phyloP scores from a whole-genome alignment of 2,888 invertebrate genomes.

The Drosophila imparisetae region DNA sequence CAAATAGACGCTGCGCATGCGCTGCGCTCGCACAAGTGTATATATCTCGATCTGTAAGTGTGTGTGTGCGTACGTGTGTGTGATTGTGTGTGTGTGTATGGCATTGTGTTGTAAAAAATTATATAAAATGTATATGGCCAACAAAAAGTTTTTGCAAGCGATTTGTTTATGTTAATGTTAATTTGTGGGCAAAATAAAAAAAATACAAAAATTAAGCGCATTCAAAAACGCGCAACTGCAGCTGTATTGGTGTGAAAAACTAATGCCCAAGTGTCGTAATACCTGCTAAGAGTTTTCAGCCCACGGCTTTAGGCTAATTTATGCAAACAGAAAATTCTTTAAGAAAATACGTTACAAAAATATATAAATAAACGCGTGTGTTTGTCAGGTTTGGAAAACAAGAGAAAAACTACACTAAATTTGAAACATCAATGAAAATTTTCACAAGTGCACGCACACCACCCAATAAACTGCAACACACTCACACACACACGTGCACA shows the following conservation, averaged over 20 bases:
- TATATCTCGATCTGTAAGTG: slow-evolving; percentile 26
- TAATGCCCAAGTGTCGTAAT: slow-evolving; percentile 49
- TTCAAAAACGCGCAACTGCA: slow-evolving; percentile 31
- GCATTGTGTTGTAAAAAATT: slow-evolving; percentile 61
- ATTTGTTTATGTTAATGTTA: slow-evolving; percentile 31
- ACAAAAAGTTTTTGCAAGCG: slow-evolving; percentile 25
- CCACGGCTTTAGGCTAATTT: neutral
- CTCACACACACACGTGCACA: slow-evolving; percentile 25
- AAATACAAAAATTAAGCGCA: slow-evolving; percentile 5
- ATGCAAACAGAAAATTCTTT: slow-evolving; percentile 5
- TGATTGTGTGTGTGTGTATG: slow-evolving; percentile 20
- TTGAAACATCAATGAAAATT: slow-evolving; percentile 35
- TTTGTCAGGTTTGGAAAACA: neutral
- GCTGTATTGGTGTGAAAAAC: slow-evolving; percentile 44
- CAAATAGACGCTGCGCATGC: slow-evolving; percentile 47
- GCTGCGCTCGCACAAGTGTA: slow-evolving; percentile 55
- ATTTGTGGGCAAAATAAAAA: slow-evolving; percentile 20
- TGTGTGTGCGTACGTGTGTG: slow-evolving; percentile 7
- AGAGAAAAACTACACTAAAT: neutral
- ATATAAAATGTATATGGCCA: slow-evolving; percentile 62
- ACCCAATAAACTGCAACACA: slow-evolving; percentile 36
- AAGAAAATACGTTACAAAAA: neutral
- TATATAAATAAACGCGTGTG: slow-evolving; percentile 16
- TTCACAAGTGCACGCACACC: slow-evolving; percentile 63
- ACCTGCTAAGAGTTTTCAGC: slow-evolving; percentile 9